Evolutionary conservation across 53 echinoderm and acorn worm species (phyloP), one percentile per base, ranked within the genome.

Genomic region (Hippasteria phrygiana): DNA sequence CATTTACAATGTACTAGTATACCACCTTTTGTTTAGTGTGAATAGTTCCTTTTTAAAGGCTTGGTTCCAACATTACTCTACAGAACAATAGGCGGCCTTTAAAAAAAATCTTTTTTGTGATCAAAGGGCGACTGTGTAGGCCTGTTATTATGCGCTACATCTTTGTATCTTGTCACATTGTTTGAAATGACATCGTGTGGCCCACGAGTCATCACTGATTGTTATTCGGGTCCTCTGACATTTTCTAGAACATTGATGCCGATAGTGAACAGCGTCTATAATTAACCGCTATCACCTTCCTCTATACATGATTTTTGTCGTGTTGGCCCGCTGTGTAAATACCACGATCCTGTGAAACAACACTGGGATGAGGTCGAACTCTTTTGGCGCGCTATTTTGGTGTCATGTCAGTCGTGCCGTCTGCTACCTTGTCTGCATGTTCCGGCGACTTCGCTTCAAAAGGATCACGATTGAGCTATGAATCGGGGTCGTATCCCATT

Each of bases 231-330:
- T 20, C 59, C 59, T 24, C 3, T 59, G 59, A 59, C 59, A 59
- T 59, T 59, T n/a, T 59, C 59, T 59, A 59, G 59, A 59, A 24
- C 59, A 59, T 59, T 8, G 59, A 59, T 59, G 59, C 26, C 59
- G 59, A 59, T 26, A 59, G 7, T 26, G n/a, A 8, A 9, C 59
- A 59, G 59, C 4, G 16, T 59, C 20, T 59, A 4, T 24, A 59
- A 59, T 59, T 59, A 18, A 59, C 51, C 20, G 51, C 2, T 14
- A 6, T 51, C 14, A 8, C 20, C 26, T 24, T 26, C 59, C 1
- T 26, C 59, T 26, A 59, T 26, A 59, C n/a, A 24, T 24, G 51
- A 22, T 59, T n/a, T 3, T 8, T 59, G 59, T 59, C 59, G 59
- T 59, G 59, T 9, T 9, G 59, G 59, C 26, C 59, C 22, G 0